phyloP scores from a whole-genome alignment of 2,113 vertebrate genomes.

The Ia io region DNA sequence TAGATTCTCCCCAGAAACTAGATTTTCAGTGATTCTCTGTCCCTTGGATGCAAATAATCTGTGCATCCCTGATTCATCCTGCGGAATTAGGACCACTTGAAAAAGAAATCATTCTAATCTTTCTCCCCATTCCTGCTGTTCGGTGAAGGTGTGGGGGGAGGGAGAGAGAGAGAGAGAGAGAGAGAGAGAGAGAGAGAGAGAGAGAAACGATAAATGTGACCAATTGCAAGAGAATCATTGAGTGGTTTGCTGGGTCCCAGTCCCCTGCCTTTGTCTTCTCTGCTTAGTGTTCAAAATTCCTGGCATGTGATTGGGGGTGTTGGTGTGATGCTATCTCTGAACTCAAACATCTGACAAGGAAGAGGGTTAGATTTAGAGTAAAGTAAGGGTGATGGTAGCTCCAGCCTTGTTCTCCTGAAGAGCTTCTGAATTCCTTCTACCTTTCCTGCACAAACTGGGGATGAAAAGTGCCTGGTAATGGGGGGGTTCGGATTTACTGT shows the following conservation, averaged over 20 bases:
- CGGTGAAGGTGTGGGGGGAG: background rate
- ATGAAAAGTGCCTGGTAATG: background rate
- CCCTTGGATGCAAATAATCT: slow-evolving; percentile 8
- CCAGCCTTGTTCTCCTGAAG: background rate
- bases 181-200: too few relatives aligned
- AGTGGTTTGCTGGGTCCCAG: background rate
- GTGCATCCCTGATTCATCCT: slow-evolving; percentile 28
- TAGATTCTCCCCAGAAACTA: background rate
- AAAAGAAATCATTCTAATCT: slow-evolving; percentile 37
- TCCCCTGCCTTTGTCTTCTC: background rate
- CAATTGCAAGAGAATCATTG: background rate
- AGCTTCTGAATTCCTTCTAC: background rate
- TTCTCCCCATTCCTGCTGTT: background rate
- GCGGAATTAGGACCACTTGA: slow-evolving; percentile 1
- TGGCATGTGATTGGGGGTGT: background rate
- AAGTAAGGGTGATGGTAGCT: background rate
- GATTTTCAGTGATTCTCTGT: background rate
- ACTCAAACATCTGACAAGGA: background rate
- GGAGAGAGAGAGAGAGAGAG: background rate
- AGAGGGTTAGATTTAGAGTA: background rate
- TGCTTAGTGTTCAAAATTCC: slow-evolving; percentile 8
- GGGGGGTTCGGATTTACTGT: background rate
- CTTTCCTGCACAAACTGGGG: background rate
- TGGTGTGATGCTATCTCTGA: background rate
- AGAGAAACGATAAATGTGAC: background rate